Percentiles rank a stretch among this genome's conserved stretches.
Conservation (phyloP, 2,888 invertebrate species). For the Sinhomidia bicolor region DNA sequence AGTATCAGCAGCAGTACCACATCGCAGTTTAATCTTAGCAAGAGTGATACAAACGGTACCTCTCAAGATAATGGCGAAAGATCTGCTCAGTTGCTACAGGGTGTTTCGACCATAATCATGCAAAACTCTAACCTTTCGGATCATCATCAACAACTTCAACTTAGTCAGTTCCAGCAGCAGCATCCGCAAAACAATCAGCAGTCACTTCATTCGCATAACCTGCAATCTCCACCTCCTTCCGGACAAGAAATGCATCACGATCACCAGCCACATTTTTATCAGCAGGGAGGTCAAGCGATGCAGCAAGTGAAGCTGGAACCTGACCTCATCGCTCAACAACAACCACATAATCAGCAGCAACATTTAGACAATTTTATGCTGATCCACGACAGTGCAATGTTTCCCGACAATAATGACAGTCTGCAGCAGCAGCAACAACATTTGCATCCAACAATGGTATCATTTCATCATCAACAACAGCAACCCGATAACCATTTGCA, state of each 20-base stretch:
- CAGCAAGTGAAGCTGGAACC: constrained; percentile 68
- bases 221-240: constrained; percentile 61
- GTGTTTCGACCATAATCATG: constrained; percentile 76
- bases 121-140: constrained; percentile 73
- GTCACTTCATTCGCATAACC: constrained; percentile 46
- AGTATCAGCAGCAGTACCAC: constrained; percentile 36
- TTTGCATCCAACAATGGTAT: constrained; percentile 62
- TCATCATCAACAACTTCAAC: constrained; percentile 59
- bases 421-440: constrained; percentile 60
- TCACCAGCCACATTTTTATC: constrained; percentile 65
- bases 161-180: constrained; percentile 44
- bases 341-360: constrained; percentile 49
- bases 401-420: constrained; percentile 64
- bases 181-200: constrained; percentile 64
- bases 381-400: constrained; percentile 66
- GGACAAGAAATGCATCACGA: constrained; percentile 70
- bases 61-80: constrained; percentile 59
- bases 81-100: constrained; percentile 72
- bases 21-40: constrained; percentile 19
- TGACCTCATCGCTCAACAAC: constrained; percentile 68
- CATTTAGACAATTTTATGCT: constrained; percentile 67
- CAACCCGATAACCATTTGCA: constrained; percentile 58
- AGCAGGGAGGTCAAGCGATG: constrained; percentile 64
- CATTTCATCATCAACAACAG: constrained; percentile 64
- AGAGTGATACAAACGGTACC: constrained; percentile 48